Conservation (phyloP, 2,797 vertebrate species). For the Muscicapa comitata region DNA sequence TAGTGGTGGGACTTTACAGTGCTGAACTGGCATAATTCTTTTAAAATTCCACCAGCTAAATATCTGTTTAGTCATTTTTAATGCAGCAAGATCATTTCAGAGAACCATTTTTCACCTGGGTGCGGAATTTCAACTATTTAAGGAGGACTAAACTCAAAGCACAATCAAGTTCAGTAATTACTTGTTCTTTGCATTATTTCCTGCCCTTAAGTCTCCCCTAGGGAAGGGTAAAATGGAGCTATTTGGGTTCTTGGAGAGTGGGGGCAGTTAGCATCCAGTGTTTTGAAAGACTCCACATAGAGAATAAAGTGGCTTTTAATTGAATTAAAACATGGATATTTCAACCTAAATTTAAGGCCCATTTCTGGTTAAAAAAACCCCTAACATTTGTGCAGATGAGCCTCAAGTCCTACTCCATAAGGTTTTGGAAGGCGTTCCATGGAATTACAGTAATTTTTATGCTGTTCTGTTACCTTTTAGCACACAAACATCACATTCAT, state of each 20-base stretch:
- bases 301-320: neutral
- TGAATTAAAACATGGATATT: neutral
- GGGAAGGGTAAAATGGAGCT: neutral
- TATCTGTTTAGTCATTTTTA: neutral
- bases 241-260: neutral
- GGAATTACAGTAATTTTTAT: neutral
- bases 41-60: neutral
- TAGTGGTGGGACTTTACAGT: neutral
- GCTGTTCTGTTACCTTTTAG: neutral
- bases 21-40: neutral
- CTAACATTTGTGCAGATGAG: neutral
- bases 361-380: neutral
- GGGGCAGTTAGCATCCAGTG: neutral
- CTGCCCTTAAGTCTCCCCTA: neutral
- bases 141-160: neutral
- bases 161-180: neutral
- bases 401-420: neutral
- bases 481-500: accelerated
- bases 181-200: neutral
- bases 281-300: neutral
- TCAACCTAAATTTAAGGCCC: neutral
- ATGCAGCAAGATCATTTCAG: neutral
- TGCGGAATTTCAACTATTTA: neutral
- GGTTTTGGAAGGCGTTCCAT: neutral
- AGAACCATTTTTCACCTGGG: neutral